Conservation (phyloP, 1,140 invertebrate genomes). For the Cydia pomonella region DNA sequence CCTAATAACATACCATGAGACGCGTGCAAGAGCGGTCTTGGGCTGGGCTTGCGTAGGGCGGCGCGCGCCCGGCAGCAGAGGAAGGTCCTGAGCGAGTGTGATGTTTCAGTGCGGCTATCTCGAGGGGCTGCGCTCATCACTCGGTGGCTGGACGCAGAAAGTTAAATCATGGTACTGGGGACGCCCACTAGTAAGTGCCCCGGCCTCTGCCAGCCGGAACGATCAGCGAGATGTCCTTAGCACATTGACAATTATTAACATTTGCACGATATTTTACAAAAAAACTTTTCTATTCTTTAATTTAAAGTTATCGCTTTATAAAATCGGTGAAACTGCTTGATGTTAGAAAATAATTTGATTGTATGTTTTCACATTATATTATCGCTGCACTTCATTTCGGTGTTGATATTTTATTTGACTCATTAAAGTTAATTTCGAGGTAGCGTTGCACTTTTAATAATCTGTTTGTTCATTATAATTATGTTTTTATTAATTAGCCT, state of each 20-base stretch:
- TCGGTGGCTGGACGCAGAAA: slow-evolving; percentile 95
- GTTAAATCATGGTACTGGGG: slow-evolving; percentile 97
- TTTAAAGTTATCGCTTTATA: slow-evolving; percentile 72
- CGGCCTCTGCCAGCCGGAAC: slow-evolving; percentile 66
- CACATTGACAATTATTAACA: slow-evolving; percentile 73
- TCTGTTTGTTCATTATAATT: slow-evolving; percentile 44
- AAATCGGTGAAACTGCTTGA: slow-evolving; percentile 68
- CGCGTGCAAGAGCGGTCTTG: neutral
- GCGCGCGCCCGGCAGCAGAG: slow-evolving; percentile 36
- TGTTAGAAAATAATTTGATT: slow-evolving; percentile 68
- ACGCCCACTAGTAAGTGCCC: slow-evolving; percentile 94
- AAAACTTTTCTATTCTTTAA: slow-evolving; percentile 45
- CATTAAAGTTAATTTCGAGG: slow-evolving; percentile 45
- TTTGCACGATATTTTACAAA: slow-evolving; percentile 72
- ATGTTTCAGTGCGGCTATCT: slow-evolving; percentile 92
- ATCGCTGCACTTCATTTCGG: slow-evolving; percentile 71
- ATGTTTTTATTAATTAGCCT: slow-evolving; percentile 57
- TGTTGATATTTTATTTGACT: slow-evolving; percentile 60
- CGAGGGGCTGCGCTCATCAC: slow-evolving; percentile 93
- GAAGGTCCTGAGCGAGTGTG: slow-evolving; percentile 76
- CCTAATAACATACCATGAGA: neutral
- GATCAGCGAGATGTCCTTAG: slow-evolving; percentile 71
- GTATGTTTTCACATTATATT: slow-evolving; percentile 67
- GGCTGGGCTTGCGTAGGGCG: slow-evolving; percentile 8
- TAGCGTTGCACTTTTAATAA: slow-evolving; percentile 48